Conservation (phyloP, 2,888 invertebrate genomes). For the Scelioninae gen. 2 region DNA sequence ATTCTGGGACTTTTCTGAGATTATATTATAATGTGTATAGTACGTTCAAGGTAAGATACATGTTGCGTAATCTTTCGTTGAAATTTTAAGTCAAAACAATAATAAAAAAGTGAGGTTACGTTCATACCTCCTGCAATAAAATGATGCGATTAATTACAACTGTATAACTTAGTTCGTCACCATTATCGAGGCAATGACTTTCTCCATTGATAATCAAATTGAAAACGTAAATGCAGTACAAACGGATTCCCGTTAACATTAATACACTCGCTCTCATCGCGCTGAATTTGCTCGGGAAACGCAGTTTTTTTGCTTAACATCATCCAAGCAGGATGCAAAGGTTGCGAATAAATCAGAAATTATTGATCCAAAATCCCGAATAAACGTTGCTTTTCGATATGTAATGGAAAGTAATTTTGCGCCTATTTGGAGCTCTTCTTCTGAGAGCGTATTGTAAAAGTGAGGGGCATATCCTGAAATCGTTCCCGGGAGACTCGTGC, state of each 20-base stretch:
- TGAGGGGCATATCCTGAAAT: slow-evolving; percentile 30
- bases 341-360: slow-evolving; percentile 16
- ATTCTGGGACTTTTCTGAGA: no score
- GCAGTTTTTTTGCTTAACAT: slow-evolving; percentile 6
- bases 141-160: not conserved
- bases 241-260: slow-evolving; percentile 19
- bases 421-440: slow-evolving; percentile 38
- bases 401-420: slow-evolving; percentile 58
- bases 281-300: slow-evolving; percentile 4
- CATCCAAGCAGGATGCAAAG: not conserved
- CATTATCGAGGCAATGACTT: not conserved
- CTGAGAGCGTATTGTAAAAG: slow-evolving; percentile 22
- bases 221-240: slow-evolving; percentile 22
- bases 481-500: slow-evolving; percentile 43
- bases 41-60: no score
- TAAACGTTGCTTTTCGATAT: slow-evolving; percentile 29
- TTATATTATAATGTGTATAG: no score
- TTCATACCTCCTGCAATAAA: no score
- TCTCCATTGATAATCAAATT: slow-evolving; percentile 29
- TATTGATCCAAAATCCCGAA: slow-evolving; percentile 45
- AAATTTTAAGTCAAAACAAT: no score
- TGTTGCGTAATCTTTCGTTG: no score
- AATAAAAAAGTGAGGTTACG: no score
- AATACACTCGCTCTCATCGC: slow-evolving; percentile 14
- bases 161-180: not conserved